Base-by-base conservation (phyloP, 1,140 invertebrate genomes). In the Aethina tumida region DNA sequence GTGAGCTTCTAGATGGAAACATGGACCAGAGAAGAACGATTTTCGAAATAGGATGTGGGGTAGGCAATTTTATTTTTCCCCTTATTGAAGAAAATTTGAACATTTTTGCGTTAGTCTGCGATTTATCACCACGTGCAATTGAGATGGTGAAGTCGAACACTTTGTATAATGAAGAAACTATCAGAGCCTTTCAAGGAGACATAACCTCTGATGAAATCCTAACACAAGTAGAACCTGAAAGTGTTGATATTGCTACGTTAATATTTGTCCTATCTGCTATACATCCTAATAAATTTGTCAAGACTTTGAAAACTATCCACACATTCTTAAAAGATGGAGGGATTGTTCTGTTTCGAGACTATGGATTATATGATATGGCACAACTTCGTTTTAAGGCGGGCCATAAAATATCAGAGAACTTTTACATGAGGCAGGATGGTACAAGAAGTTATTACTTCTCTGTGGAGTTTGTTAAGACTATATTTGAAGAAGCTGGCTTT, bases 211-310 rank as follows among this genome's bases (percentile, higher is more conserved):
- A 75, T 25, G 65, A 75, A 50, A 69, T 79, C 45, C 72, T 77
- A 40, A 50, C 66, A 4, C 59, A 75, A 31, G 58, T 84, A 12
- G 31, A 47, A 15, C 44, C 62, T 15, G 60, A 62, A 26, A 64
- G 64, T 17, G 67, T 94, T 1, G 92, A 99, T 65, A 73, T 94
- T 27, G 73, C 93, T 8, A 79, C 91, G n/a, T 63, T 96, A 45
- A 89, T 99, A 46, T 99, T 98, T 73, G 91, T 98, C 2, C 67
- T 99, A 1, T 97, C 94, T 4, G 90, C 95, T 0, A 84, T 99
- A 38, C 71, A 84, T 59, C 95, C 96, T 1, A 59, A 70, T 2
- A 89, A 92, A 63, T 93, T 92, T 70, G 17, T 43, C 9, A 60
- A 59, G 21, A 83, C 80, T 6, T 58, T 91, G 0, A 52, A 61